Percentiles rank a stretch among this genome's conserved stretches.
Evolutionary conservation across 2,797 vertebrate genomes (phyloP).

Genomic region (Champsocephalus esox): DNA sequence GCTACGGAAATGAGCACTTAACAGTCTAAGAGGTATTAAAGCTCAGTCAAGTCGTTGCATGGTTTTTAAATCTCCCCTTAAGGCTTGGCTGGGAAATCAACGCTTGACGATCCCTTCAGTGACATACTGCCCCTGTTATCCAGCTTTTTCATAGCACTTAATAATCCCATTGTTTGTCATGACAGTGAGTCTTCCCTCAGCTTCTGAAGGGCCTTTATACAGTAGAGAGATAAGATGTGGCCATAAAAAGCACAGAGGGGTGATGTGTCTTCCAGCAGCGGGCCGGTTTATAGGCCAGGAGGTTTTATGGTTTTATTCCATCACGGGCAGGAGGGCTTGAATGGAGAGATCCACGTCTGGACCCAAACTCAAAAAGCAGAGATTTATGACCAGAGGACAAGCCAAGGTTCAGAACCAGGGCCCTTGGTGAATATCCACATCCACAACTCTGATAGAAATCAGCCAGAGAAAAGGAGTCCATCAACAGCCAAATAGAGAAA

Average conservation of each 20-base stretch:
- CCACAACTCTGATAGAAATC: slow-evolving; percentile 11
- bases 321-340: not conserved
- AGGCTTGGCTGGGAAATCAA: slow-evolving; percentile 43
- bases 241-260: slow-evolving; percentile 37
- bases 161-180: slow-evolving; percentile 48
- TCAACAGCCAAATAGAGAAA: slow-evolving; percentile 34
- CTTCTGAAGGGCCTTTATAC: slow-evolving; percentile 25
- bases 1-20: slow-evolving; percentile 18
- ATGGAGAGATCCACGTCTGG: slow-evolving; percentile 42
- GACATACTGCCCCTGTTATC: slow-evolving; percentile 55
- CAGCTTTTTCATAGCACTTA: slow-evolving; percentile 45
- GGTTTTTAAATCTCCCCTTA: slow-evolving; percentile 35
- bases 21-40: slow-evolving; percentile 26
- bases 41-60: slow-evolving; percentile 28
- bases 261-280: slow-evolving; percentile 31
- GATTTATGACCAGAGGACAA: slow-evolving; percentile 37
- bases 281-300: slow-evolving; percentile 35
- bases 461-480: slow-evolving; percentile 22
- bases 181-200: slow-evolving; percentile 43
- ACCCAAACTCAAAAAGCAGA: slow-evolving; percentile 19
- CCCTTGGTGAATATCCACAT: slow-evolving; percentile 32
- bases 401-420: slow-evolving; percentile 30
- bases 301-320: slow-evolving; percentile 40
- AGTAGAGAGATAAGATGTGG: slow-evolving; percentile 20
- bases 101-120: slow-evolving; percentile 35